Percentiles rank a stretch among this genome's conserved stretches.
Evolutionary conservation across 2,797 vertebrate genomes (phyloP).

Genomic region (Peromyscus aztecus): DNA sequence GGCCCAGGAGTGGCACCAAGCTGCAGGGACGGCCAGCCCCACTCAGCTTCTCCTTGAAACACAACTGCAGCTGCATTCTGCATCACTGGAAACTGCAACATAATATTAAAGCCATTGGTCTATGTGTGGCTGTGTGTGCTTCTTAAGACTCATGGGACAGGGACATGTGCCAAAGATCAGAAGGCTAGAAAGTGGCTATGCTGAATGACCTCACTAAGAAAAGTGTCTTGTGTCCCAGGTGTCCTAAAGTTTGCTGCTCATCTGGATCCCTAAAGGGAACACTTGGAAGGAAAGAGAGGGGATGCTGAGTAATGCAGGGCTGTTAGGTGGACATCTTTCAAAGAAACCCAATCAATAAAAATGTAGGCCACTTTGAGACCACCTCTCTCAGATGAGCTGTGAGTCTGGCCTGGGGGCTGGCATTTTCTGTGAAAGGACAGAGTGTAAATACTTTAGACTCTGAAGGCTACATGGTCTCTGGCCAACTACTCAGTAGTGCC

Average conservation of each 20-base stretch:
- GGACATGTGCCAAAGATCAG: neutral
- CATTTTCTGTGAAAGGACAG: neutral
- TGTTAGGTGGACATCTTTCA: neutral
- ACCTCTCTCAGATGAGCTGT: neutral
- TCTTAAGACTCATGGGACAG: constrained; percentile 31
- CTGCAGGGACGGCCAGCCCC: constrained; percentile 60
- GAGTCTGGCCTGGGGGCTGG: neutral
- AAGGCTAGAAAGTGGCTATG: neutral
- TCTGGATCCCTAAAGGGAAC: neutral
- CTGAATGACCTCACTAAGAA: neutral
- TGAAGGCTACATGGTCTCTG: neutral
- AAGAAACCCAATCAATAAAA: neutral
- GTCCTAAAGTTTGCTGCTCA: neutral
- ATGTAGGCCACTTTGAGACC: neutral
- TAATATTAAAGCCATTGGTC: constrained; percentile 82
- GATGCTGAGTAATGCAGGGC: neutral
- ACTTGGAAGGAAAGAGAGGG: neutral
- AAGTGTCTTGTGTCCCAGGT: neutral
- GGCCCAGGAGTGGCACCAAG: constrained; percentile 48
- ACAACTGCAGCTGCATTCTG: constrained; percentile 74
- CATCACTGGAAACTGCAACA: constrained; percentile 79
- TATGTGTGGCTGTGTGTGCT: constrained; percentile 52
- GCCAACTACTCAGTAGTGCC: neutral
- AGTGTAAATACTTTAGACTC: neutral
- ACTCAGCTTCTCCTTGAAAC: constrained; percentile 75